These are phyloP conservation scores for Pachycephala philippinensis DNA, from an alignment of 2,113 vertebrate species.

Conservation along the genomic window DNA sequence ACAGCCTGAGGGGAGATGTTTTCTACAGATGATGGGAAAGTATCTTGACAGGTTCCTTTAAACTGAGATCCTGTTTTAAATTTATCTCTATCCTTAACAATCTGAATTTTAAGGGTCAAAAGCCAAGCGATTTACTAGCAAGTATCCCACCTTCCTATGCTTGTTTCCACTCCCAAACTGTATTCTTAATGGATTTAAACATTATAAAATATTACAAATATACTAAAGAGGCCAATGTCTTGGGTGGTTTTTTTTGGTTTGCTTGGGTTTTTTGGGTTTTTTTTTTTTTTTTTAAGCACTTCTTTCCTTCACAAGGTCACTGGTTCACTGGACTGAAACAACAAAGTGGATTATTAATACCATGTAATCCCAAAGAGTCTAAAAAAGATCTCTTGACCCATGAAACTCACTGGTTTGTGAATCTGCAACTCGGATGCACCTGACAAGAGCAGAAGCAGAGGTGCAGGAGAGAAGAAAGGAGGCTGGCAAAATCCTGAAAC, in stretches of 20 bases:
- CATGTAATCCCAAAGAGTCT: neutral
- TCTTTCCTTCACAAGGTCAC: neutral
- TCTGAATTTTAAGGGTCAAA: neutral
- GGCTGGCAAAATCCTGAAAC: neutral
- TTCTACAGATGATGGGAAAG: neutral
- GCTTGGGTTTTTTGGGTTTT: neutral
- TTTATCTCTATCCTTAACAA: neutral
- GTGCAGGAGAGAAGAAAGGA: neutral
- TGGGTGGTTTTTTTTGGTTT: neutral
- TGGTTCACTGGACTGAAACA: neutral
- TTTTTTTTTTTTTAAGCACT: neutral
- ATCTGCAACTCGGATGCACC: neutral
- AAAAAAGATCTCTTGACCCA: neutral
- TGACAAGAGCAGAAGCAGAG: neutral
- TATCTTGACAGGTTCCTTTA: neutral
- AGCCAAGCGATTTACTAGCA: neutral
- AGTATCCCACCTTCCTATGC: neutral
- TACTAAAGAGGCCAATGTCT: neutral
- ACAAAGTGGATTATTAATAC: neutral
- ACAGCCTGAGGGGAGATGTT: neutral
- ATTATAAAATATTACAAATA: neutral
- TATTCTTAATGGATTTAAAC: neutral
- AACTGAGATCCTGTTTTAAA: neutral
- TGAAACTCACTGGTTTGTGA: neutral
- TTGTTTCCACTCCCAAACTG: neutral